phyloP scores from a whole-genome alignment of 2,888 invertebrate genomes.

The Smittia aterrima region DNA sequence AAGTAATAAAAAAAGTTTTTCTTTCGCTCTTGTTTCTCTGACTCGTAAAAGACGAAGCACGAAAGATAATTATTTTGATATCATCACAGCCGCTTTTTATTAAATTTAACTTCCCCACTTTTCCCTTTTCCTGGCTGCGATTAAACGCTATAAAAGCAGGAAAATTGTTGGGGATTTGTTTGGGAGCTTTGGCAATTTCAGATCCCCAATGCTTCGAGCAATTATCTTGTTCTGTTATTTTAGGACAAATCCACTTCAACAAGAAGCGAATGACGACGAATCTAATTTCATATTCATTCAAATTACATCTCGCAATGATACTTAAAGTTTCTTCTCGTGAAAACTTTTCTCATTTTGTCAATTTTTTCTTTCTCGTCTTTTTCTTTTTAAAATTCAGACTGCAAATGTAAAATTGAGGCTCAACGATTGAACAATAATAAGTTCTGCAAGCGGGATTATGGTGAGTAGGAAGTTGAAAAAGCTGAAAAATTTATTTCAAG shows the following conservation, averaged over 20 bases:
- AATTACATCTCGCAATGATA: conserved; percentile 24
- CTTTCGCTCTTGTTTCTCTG: neutral
- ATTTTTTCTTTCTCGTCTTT: neutral
- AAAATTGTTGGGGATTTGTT: conserved; percentile 13
- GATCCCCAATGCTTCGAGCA: neutral
- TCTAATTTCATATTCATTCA: conserved; percentile 16
- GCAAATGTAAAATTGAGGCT: conserved; percentile 88
- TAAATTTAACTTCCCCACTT: conserved; percentile 35
- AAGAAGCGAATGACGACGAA: neutral
- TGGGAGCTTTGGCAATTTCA: neutral
- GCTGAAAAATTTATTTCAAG: neutral
- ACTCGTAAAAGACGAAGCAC: conserved; percentile 17
- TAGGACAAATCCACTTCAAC: neutral
- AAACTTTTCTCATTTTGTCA: conserved; percentile 38
- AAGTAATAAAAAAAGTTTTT: conserved; percentile 36
- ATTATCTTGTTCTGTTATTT: neutral
- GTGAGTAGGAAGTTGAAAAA: conserved; percentile 59
- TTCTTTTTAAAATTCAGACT: conserved; percentile 63
- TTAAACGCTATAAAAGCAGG: conserved; percentile 22
- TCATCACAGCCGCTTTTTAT: conserved; percentile 36
- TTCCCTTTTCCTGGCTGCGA: neutral
- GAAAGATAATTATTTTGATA: conserved; percentile 39
- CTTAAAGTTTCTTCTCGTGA: neutral
- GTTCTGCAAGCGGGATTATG: conserved; percentile 96
- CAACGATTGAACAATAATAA: conserved; percentile 91